Conservation (phyloP, 2,797 vertebrate species). For the Austrolebias charrua region DNA sequence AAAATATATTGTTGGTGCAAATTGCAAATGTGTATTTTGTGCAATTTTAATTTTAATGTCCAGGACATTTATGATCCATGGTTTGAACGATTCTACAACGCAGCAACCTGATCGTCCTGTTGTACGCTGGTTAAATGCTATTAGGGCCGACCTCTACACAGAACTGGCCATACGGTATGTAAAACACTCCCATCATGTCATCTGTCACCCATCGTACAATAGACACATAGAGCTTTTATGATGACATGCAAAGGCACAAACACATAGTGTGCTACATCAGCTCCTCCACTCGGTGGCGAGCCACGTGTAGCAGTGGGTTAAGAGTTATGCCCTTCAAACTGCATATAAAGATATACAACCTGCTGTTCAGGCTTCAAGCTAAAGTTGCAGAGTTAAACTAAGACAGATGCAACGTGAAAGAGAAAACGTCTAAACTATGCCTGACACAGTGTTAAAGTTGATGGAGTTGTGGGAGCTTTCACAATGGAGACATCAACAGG, state of each 20-base stretch:
- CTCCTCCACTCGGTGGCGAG: constrained; percentile 39
- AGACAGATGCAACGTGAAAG: constrained; percentile 64
- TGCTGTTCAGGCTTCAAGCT: constrained; percentile 46
- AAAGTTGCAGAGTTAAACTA: constrained; percentile 52
- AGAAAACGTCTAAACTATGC: constrained; percentile 21
- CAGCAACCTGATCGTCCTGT: constrained; percentile 56
- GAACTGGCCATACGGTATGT: constrained; percentile 67
- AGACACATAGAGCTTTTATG: constrained; percentile 18
- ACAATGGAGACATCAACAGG: constrained; percentile 57
- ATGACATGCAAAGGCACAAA: constrained; percentile 25
- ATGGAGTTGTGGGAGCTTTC: constrained; percentile 57
- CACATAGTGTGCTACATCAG: constrained; percentile 31
- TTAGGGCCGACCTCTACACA: constrained; percentile 80
- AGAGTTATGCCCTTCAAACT: constrained; percentile 20
- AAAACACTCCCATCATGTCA: constrained; percentile 32
- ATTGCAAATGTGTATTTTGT: background rate
- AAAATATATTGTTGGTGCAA: background rate
- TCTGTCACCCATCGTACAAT: constrained; percentile 37
- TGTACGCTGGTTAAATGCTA: constrained; percentile 83
- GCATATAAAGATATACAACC: constrained; percentile 32
- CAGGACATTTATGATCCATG: constrained; percentile 80
- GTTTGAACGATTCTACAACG: constrained; percentile 44
- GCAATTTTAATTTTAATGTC: constrained; percentile 36
- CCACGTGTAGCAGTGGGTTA: constrained; percentile 43
- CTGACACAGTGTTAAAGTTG: constrained; percentile 62